Evolutionary conservation across 1,140 invertebrate species (phyloP).

Genomic region (Drosophila triauraria): DNA sequence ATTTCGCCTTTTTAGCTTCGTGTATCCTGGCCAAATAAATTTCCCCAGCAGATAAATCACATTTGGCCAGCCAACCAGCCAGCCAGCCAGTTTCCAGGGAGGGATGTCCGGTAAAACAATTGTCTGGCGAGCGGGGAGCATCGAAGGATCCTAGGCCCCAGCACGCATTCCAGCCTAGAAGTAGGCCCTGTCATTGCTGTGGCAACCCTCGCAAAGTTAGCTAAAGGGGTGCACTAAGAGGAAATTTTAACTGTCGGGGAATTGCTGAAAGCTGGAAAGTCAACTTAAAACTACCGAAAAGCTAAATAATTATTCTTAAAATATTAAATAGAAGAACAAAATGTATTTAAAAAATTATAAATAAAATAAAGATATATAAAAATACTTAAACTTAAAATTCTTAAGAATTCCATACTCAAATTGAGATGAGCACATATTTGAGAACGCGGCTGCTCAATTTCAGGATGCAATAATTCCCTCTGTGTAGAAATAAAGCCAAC

Average conservation of each 20-base stretch:
- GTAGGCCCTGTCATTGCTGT: conserved; percentile 23
- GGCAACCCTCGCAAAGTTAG: conserved; percentile 28
- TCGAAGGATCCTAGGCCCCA: not conserved
- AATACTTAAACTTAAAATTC: too few relatives aligned
- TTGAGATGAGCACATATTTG: too few relatives aligned
- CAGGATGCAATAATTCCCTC: too few relatives aligned
- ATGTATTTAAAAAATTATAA: too few relatives aligned
- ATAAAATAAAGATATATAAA: too few relatives aligned
- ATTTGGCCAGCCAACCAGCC: conserved; percentile 21
- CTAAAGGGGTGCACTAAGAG: not conserved
- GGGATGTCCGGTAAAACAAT: conserved; percentile 42
- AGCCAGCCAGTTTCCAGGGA: not conserved
- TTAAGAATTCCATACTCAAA: too few relatives aligned
- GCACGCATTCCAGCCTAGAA: conserved; percentile 1
- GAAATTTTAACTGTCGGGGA: not conserved
- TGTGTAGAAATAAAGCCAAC: too few relatives aligned
- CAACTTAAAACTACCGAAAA: too few relatives aligned
- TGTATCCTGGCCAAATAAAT: conserved; percentile 56
- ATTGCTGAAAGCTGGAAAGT: too few relatives aligned
- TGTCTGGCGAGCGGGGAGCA: conserved; percentile 18
- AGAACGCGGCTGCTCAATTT: too few relatives aligned
- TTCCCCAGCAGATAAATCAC: conserved; percentile 62
- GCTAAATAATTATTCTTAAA: too few relatives aligned
- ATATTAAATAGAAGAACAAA: not conserved
- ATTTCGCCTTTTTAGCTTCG: conserved; percentile 48